phyloP scores from a whole-genome alignment of 2,888 invertebrate genomes.

The Rotaria magnacalcarata region DNA sequence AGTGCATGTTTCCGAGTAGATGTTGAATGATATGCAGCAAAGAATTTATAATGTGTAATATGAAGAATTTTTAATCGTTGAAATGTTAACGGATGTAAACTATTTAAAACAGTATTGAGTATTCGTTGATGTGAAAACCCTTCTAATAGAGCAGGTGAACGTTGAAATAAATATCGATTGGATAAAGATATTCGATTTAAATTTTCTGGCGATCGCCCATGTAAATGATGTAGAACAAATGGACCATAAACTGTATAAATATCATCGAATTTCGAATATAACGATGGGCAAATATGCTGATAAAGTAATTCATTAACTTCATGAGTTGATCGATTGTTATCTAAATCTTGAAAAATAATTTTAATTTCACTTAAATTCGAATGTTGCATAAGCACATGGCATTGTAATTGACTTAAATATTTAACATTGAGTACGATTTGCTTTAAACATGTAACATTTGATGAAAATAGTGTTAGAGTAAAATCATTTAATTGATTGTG shows the following conservation, averaged over 20 bases:
- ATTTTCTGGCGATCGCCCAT: background rate
- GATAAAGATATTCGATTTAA: background rate
- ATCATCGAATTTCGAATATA: background rate
- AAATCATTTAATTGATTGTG: slow-evolving; percentile 63
- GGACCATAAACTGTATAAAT: background rate
- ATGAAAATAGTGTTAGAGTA: slow-evolving; percentile 66
- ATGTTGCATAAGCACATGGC: background rate
- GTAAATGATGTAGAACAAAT: slow-evolving; percentile 14
- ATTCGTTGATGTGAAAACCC: slow-evolving; percentile 12
- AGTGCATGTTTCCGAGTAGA: background rate
- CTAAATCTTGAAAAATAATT: slow-evolving; percentile 2
- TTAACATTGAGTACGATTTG: slow-evolving; percentile 65
- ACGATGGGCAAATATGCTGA: background rate
- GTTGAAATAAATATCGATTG: background rate
- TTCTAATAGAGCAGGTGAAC: background rate
- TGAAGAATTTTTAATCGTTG: slow-evolving; percentile 8
- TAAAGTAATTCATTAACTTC: background rate
- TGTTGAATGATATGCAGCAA: background rate
- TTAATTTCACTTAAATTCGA: background rate
- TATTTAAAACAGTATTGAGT: background rate
- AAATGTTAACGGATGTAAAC: slow-evolving; percentile 3
- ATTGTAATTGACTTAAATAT: slow-evolving; percentile 20
- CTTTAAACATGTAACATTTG: slow-evolving; percentile 65
- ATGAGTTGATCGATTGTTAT: background rate
- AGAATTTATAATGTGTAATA: slow-evolving; percentile 17